phyloP scores from a whole-genome alignment of 2,888 invertebrate species.

The Cataglyphis rosenhaueri region DNA sequence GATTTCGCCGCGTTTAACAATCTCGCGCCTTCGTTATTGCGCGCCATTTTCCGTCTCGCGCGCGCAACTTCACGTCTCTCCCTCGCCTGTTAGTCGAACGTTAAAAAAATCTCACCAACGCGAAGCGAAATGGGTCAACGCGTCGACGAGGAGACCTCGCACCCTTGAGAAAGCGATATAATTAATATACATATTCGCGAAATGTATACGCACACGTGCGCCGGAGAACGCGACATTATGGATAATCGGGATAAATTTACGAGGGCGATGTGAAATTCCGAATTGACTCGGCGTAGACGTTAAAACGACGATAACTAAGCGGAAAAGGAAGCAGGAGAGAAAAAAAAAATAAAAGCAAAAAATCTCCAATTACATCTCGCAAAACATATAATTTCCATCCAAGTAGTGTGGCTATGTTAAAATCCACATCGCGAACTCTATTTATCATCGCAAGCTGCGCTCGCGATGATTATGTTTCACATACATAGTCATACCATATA shows the following conservation, averaged over 20 bases:
- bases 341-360: neutral
- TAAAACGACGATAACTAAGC: neutral
- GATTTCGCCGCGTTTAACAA: constrained; percentile 55
- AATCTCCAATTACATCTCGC: constrained; percentile 25
- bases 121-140: constrained; percentile 30
- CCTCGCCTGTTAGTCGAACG: constrained; percentile 8
- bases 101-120: constrained; percentile 38
- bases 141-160: neutral
- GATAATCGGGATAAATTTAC: neutral
- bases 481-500: too few relatives aligned
- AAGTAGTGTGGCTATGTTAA: neutral
- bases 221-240: neutral
- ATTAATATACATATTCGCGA: constrained; percentile 25
- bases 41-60: constrained; percentile 41
- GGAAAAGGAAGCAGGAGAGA: neutral
- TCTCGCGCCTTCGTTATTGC: constrained; percentile 50
- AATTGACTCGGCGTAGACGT: neutral
- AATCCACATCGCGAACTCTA: constrained; percentile 22
- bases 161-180: neutral
- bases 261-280: neutral
- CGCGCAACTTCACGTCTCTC: constrained; percentile 18
- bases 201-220: neutral
- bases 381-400: constrained; percentile 11
- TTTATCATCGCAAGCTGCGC: constrained; percentile 25
- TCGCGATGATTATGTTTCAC: constrained; percentile 4